Percentiles rank a stretch among this genome's conserved stretches.
These are phyloP conservation scores for Scytalopus superciliaris DNA, from an alignment of 2,113 vertebrate genomes.

Conservation along the genomic window DNA sequence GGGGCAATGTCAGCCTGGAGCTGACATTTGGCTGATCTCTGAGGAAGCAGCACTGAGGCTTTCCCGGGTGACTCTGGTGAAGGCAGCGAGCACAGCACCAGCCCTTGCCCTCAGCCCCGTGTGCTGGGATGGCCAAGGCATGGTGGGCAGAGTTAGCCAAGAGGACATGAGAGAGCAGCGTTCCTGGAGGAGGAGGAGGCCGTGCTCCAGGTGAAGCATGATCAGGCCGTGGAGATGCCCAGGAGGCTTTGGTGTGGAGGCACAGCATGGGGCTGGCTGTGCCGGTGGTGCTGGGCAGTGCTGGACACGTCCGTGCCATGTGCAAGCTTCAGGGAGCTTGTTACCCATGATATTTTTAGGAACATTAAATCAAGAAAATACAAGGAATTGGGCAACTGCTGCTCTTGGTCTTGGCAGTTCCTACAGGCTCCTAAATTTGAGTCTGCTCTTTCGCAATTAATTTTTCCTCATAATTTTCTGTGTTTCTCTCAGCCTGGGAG, in stretches of 20 bases:
- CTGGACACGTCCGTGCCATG: accelerated
- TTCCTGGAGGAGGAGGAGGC: background rate
- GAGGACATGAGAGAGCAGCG: background rate
- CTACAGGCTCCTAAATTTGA: background rate
- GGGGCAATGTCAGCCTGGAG: background rate
- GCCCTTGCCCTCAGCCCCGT: accelerated
- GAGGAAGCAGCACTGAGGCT: background rate
- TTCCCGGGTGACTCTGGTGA: background rate
- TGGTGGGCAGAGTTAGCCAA: background rate
- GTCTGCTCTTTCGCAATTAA: background rate
- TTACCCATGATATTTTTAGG: background rate
- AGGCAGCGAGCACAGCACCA: background rate
- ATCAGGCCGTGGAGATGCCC: background rate
- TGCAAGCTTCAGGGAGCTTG: background rate
- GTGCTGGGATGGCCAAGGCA: background rate
- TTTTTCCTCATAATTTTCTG: background rate
- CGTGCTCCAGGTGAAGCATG: background rate
- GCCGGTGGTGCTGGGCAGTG: background rate
- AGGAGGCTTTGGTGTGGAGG: background rate
- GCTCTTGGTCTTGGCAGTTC: background rate
- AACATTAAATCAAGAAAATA: background rate
- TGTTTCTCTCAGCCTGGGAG: background rate
- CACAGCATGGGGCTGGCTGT: background rate
- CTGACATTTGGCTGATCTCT: accelerated
- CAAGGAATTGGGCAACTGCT: background rate